Evolutionary conservation across 2,797 vertebrate genomes (phyloP), one percentile per base, ranked within the genome.

Genomic region (Onychomys arenicola): DNA sequence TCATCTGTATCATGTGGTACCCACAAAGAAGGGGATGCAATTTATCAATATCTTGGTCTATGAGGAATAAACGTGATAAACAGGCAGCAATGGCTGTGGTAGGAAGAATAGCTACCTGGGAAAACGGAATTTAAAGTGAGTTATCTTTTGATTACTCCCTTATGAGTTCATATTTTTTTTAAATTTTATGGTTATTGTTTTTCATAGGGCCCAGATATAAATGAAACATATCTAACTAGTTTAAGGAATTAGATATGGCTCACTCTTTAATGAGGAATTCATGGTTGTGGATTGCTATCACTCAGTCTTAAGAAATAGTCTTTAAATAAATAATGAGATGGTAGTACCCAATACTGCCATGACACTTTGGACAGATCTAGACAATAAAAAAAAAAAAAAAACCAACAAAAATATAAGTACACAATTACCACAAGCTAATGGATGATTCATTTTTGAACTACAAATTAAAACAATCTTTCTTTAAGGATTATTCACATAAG

Each of bases 1-100:
- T 92, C 52, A 88, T n/a, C 84, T 76, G 83, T 82, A n/a, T 95
- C n/a, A 71, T 89, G 40, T 94, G 80, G 73, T 73, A 90, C 25
- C 67, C 59, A 61, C 75, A 92, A 37, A 88, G 13, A 83, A 82
- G 11, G 57, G 71, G 14, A 29, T n/a, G 63, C 14, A 82, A 89
- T 92, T 88, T 25, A 76, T 91, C 83, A 95, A 8, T 78, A 61
- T 34, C 14, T 67, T 81, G 40, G 46, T n/a, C 83, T 63, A 82
- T 34, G 2, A 17, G 12, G 37, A 85, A 25, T 27, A 73, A 89
- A 52, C 49, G 34, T 76, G 57, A 61, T 65, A 37, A 80, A 29
- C 37, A 78, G 21, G 2, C 5, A 71, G 34, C 61, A 61, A 17
- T 49, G 34, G n/a, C 8, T 88, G 10, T 65, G 32, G 12, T 32